Evolutionary conservation across 2,888 invertebrate genomes (phyloP), one percentile per base, ranked within the genome.

Genomic region (Tinea trinotella): DNA sequence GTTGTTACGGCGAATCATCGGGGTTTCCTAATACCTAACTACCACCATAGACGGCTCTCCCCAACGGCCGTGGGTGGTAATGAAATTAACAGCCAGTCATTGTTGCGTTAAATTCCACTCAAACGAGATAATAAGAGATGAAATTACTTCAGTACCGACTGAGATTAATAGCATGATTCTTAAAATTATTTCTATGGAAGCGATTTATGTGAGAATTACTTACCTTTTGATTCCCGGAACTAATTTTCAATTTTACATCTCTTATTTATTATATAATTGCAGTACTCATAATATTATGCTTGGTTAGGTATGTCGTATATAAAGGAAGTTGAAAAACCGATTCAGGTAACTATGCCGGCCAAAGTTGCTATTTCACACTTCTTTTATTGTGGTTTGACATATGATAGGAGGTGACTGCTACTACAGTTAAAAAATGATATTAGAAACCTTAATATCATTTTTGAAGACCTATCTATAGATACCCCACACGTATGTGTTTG

Each of bases 1-100:
- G 70, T 80, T 81, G 74, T 76, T 71, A 19, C 13, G 24, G 50
- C 18, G 30, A 19, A 60, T 58, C 34, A 46, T 46, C 15, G 12
- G 40, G n/a, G 7, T 40, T 17, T 17, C 40, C 18, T 12, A 12
- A 24, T 18, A 12, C 19, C 52, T 52, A 10, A 19, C 35, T 35
- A 34, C 40, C 13, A n/a, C 13, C 40, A 13, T 9, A 13, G 22
- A 3, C 19, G 53, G 18, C 13, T 13, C 46, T 17, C 54, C 20
- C 7, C 17, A 12, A 19, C 19, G 34, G 15, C 74, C 62, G 75
- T 80, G 78, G 81, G 83, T 78, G 83, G 82, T 81, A 80, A 82
- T 79, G 72, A 77, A 77, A 82, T 81, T 74, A 80, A 64, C 64
- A 72, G 65, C 70, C 65, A 71, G 74, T 76, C 76, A 81, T 81